Conservation (phyloP, 2,113 vertebrate species). For the Ageneiosus marmoratus region DNA sequence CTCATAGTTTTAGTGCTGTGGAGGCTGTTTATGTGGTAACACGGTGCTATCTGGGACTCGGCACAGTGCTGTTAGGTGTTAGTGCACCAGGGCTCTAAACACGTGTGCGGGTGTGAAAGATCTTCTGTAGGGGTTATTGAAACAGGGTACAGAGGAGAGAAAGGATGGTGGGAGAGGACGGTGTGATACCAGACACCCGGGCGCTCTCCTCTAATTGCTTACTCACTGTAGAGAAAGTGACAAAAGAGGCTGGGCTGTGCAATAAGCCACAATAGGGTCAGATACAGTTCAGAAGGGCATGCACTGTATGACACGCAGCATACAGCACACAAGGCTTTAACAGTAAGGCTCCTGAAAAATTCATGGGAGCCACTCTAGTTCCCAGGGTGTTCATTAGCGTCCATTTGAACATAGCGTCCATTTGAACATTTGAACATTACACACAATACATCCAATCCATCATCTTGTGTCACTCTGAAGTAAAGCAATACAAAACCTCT, state of each 20-base stretch:
- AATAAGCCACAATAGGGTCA: conserved; percentile 40
- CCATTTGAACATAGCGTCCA: conserved; percentile 12
- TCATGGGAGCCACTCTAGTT: conserved; percentile 37
- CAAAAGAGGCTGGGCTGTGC: conserved; percentile 37
- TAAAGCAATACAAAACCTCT: conserved; percentile 8
- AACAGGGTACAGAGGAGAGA: background rate
- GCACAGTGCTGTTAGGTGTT: conserved; percentile 35
- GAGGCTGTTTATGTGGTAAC: conserved; percentile 47
- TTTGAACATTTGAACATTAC: conserved; percentile 7
- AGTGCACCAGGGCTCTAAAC: conserved; percentile 26
- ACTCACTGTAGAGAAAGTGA: conserved; percentile 35
- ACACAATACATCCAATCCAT: conserved; percentile 28
- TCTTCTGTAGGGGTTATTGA: conserved; percentile 29
- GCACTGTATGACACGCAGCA: conserved; percentile 17
- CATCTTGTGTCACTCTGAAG: conserved; percentile 2
- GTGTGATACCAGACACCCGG: conserved; percentile 44
- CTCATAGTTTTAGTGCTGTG: conserved; percentile 45
- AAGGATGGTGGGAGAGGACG: conserved; percentile 30
- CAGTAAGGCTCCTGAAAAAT: conserved; percentile 40
- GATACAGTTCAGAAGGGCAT: conserved; percentile 50
- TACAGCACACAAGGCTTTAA: conserved; percentile 4
- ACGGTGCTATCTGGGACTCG: conserved; percentile 24
- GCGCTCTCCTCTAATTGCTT: conserved; percentile 5
- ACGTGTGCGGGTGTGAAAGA: conserved; percentile 33
- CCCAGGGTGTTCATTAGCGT: conserved; percentile 20